These are phyloP conservation scores for Diachrysia chrysitis DNA, from an alignment of 2,888 invertebrate species.

Conservation along the genomic window DNA sequence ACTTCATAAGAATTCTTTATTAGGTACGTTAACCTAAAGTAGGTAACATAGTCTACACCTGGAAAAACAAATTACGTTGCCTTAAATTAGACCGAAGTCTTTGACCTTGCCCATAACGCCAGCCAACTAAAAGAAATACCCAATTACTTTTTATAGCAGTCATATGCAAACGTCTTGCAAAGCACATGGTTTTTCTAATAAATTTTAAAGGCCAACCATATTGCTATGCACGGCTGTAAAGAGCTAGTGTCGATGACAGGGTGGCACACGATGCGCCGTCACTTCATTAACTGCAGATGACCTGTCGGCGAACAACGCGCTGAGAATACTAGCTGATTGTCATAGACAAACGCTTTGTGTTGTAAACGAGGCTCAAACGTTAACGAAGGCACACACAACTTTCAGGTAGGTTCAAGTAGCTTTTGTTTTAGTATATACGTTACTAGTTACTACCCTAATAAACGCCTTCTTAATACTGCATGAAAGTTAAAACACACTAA, in stretches of 20 bases:
- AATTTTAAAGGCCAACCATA: conserved; percentile 16
- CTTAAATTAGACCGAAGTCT: not conserved
- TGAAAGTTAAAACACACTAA: not conserved
- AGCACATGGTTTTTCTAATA: not conserved
- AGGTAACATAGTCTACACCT: conserved; percentile 27
- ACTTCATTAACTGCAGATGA: conserved; percentile 64
- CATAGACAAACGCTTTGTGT: conserved; percentile 52
- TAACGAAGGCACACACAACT: not conserved
- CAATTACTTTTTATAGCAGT: not conserved
- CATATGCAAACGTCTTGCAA: not conserved
- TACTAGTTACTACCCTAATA: not conserved
- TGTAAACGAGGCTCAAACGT: conserved; percentile 63
- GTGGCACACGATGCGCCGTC: conserved; percentile 50
- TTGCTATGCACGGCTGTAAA: conserved; percentile 11
- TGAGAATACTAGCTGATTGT: conserved; percentile 28
- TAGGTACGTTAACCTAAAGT: conserved; percentile 14
- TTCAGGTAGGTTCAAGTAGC: conserved; percentile 3
- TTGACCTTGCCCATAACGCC: not conserved
- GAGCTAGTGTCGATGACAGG: conserved; percentile 29
- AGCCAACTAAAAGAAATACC: not conserved
- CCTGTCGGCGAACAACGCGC: conserved; percentile 34
- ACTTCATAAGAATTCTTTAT: conserved; percentile 29
- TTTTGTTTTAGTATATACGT: not conserved
- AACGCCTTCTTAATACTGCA: not conserved
- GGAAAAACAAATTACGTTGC: not conserved